Base-by-base conservation (phyloP, 2,888 invertebrate genomes). In the Corbicula japonica region DNA sequence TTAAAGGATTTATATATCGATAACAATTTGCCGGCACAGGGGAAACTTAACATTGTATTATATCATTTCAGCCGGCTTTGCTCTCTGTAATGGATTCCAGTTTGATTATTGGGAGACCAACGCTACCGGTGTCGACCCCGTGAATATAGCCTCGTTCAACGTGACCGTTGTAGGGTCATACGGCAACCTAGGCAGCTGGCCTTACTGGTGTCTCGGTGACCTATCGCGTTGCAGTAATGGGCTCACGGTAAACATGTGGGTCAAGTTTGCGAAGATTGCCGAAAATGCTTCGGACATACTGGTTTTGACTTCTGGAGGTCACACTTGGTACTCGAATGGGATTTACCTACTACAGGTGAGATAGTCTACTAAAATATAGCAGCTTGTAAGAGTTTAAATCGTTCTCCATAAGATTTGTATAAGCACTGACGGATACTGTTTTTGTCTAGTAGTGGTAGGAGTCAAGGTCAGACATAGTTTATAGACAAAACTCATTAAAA, bases 171-270 rank as follows among this genome's bases (percentile, higher is more conserved):
- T 71, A 12, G 89, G 88, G 2, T 87, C 88, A 32, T 83, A 87
- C 62, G 85, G 80, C 21, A 72, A 84, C 48, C 79, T 92, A 10
- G 91, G 90, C 26, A 73, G 86, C 28, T 91, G 85, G 75, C 90
- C 90, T 0, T 89, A 92, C 71, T 89, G 90, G 87, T 93, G 93
- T 71, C 80, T 91, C n/a, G 92, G 92, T n/a, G 88, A 92, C 84
- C 56, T 92, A 60, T 75, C 79, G 5, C 71, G 65, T 8, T 93
- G 93, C 81, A 26, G 48, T 0, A 66, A 86, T 6, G 93, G 93
- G 21, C 77, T 92, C 38, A 88, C 87, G 6, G 44, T 92, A 0
- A 75, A 81, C 18, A 68, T 91, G 32, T 87, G 87, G 89, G 68
- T 90, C 54, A 88, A 87, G 60, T 83, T 88, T 5, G 52, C 61